Evolutionary conservation across 2,888 invertebrate species (phyloP).

Genomic region (Drosophila atripex): DNA sequence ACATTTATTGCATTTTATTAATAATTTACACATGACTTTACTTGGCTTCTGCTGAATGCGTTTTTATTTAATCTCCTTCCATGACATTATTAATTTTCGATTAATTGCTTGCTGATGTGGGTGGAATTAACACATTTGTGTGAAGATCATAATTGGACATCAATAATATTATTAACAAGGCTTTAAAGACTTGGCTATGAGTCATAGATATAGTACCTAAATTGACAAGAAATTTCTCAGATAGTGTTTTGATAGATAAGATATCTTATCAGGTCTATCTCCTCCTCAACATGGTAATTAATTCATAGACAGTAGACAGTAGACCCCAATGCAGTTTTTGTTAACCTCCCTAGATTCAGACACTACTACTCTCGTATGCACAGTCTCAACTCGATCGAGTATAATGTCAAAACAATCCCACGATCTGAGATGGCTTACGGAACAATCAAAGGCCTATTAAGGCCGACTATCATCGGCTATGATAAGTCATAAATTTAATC

Average conservation of each 20-base stretch:
- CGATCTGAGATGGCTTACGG: slow-evolving; percentile 12
- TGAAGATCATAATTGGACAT: slow-evolving; percentile 4
- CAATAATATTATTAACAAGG: too few relatives aligned
- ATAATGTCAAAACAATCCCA: slow-evolving; percentile 47
- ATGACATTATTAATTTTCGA: slow-evolving; percentile 38
- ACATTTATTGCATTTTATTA: slow-evolving; percentile 26
- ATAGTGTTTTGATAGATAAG: neutral
- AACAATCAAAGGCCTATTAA: slow-evolving; percentile 40
- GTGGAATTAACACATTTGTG: slow-evolving; percentile 38
- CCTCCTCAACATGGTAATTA: slow-evolving; percentile 13
- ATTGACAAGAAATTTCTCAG: neutral
- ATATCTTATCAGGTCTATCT: slow-evolving; percentile 22
- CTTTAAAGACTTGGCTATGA: too few relatives aligned
- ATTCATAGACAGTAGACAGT: slow-evolving; percentile 6
- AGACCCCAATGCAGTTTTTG: slow-evolving; percentile 14
- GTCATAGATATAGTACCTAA: too few relatives aligned
- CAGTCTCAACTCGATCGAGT: slow-evolving; percentile 29
- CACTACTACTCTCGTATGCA: slow-evolving; percentile 50
- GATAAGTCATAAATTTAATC: slow-evolving; percentile 52
- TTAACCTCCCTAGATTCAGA: slow-evolving; percentile 23
- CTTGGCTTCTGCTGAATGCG: slow-evolving; percentile 46
- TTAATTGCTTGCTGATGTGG: slow-evolving; percentile 32
- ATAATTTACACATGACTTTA: slow-evolving; percentile 34
- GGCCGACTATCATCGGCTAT: slow-evolving; percentile 1
- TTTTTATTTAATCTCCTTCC: slow-evolving; percentile 37